Evolutionary conservation across 2,888 invertebrate genomes (phyloP).

Genomic region (Drosophila formosana): DNA sequence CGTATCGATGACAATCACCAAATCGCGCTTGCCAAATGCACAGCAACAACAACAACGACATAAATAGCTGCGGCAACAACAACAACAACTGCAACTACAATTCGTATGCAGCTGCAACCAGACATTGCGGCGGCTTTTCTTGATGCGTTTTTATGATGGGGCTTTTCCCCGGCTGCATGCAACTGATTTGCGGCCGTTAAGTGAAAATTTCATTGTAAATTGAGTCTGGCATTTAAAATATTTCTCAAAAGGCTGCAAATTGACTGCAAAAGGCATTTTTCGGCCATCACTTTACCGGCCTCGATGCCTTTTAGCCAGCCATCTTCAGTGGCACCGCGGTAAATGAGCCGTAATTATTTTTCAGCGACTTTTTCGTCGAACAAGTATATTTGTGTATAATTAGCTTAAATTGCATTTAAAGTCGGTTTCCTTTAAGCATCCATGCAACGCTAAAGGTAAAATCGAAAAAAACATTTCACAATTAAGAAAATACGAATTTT

Average conservation of each 20-base stretch:
- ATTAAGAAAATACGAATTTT: background rate
- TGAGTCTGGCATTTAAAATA: constrained; percentile 69
- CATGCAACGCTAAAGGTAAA: background rate
- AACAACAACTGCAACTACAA: constrained; percentile 27
- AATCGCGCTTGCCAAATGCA: constrained; percentile 75
- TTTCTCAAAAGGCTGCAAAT: constrained; percentile 67
- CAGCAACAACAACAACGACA: constrained; percentile 34
- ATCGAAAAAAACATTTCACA: too few species aligned
- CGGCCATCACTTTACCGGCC: constrained; percentile 19
- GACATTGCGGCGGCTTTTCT: constrained; percentile 51
- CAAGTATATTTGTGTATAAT: constrained; percentile 11
- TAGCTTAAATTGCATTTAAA: background rate
- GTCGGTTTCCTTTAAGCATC: background rate
- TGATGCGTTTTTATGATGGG: constrained; percentile 68
- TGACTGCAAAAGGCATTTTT: constrained; percentile 59
- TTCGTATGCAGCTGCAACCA: constrained; percentile 36
- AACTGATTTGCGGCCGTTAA: constrained; percentile 71
- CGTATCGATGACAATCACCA: constrained; percentile 77
- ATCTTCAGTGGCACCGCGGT: constrained; percentile 8
- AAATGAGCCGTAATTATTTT: constrained; percentile 23
- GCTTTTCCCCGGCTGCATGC: constrained; percentile 30
- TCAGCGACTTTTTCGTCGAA: constrained; percentile 5
- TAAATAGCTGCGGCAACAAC: constrained; percentile 26
- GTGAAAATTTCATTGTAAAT: constrained; percentile 67
- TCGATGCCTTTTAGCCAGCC: background rate